Base-by-base conservation (phyloP, 2,888 invertebrate genomes). In the Steinernema scapterisci region DNA sequence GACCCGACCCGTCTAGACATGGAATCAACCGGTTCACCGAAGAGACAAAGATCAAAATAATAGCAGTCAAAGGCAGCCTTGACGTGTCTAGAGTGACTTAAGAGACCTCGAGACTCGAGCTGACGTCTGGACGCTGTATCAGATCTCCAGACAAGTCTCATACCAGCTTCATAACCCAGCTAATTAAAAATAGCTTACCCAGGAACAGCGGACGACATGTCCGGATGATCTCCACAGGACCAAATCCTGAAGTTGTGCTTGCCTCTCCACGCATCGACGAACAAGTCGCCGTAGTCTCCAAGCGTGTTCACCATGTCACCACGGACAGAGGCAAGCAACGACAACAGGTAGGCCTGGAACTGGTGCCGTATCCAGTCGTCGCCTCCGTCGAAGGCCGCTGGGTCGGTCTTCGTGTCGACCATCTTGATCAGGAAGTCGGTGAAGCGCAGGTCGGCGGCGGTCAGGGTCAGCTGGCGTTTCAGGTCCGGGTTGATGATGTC, bases 311-410 rank as follows among this genome's bases (percentile, higher is more conserved):
- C 75, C n/a, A 80, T 72, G 11, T 79, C 80, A 0, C 78, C 75
- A 16, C 78, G 72, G 7, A 73, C 73, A 0, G 88, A 86, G 1
- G 88, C 86, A 63, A 89, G 79, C 52, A 90, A 78, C 0, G 88
- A 86, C 70, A 88, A 84, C 2, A 90, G 84, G 78, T 90, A 90
- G 25, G 84, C 78, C 75, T 85, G 84, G 81, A 97, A 97, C 89
- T 97, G 97, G 73, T 94, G 92, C 80, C 97, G 91, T 79, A 97
- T 93, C 97, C 97, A 99, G 82, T 94, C 93, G 87, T 97, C 97
- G 27, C 96, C 95, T 71, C 97, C 97, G 31, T 63, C 63, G 16
- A 63, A 63, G 1, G 31, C 13, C 31, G 63, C 92, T 87, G 93
- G 92, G 82, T 92, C 92, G 45, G 82, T 84, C 19, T 88, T 88